phyloP scores from a whole-genome alignment of 2,888 invertebrate genomes.

The Dexiosoma caninum region DNA sequence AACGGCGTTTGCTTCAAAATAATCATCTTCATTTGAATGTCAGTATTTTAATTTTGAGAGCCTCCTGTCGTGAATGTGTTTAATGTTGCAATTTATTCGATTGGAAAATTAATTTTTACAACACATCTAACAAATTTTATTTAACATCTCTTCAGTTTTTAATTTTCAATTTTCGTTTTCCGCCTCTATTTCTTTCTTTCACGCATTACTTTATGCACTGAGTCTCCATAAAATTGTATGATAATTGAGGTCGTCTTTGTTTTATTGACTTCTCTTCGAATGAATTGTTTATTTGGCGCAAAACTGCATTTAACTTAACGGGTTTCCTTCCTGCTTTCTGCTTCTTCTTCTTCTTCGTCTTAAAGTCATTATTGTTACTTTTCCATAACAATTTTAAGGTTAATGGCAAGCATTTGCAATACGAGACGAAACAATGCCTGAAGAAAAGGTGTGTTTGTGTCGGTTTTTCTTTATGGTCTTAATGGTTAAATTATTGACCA shows the following conservation, averaged over 20 bases:
- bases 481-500: not conserved
- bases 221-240: conserved; percentile 8
- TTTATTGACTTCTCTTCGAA: not conserved
- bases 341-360: not conserved
- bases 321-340: not conserved
- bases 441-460: not conserved
- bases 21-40: no score
- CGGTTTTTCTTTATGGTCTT: not conserved
- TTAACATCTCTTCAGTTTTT: not conserved
- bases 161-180: not conserved
- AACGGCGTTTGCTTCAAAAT: no score
- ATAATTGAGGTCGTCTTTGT: not conserved
- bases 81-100: not conserved
- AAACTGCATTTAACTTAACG: conserved; percentile 27
- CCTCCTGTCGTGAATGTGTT: no score
- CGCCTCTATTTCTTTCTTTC: not conserved
- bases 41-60: no score
- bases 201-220: not conserved
- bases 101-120: not conserved
- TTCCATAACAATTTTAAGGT: not conserved
- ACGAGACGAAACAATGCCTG: not conserved
- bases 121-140: not conserved
- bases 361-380: not conserved
- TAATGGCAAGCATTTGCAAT: conserved; percentile 18
- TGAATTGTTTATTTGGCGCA: conserved; percentile 35